These are phyloP conservation scores for Tragelaphus imberbis DNA, from an alignment of 2,113 vertebrate species.

Conservation along the genomic window DNA sequence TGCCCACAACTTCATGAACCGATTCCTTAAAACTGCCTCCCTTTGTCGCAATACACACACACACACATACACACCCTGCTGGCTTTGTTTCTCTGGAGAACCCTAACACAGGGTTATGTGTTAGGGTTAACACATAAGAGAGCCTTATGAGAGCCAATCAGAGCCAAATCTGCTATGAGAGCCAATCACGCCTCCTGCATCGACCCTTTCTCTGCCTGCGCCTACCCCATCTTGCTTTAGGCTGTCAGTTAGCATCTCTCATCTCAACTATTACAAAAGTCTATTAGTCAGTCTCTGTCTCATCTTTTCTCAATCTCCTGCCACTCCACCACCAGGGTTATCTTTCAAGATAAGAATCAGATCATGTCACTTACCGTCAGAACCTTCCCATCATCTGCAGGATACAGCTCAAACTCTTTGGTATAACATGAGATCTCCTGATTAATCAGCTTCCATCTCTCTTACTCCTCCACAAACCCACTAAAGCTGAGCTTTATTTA, in stretches of 20 bases:
- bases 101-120: background rate
- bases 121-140: too few relatives aligned
- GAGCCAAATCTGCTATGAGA: too few relatives aligned
- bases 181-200: background rate
- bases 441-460: background rate
- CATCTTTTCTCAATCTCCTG: background rate
- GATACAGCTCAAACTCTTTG: background rate
- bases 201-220: background rate
- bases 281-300: background rate
- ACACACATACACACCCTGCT: accelerated
- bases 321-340: background rate
- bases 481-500: background rate
- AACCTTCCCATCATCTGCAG: background rate
- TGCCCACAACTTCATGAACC: background rate
- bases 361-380: background rate
- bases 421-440: background rate
- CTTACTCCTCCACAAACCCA: background rate
- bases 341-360: background rate
- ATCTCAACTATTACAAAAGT: background rate
- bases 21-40: background rate
- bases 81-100: background rate
- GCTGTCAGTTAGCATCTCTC: background rate
- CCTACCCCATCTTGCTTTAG: background rate
- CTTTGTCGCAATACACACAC: too few relatives aligned
- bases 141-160: accelerated